These are phyloP conservation scores for Tipula vernalis DNA, from an alignment of 2,888 invertebrate species.

Conservation along the genomic window DNA sequence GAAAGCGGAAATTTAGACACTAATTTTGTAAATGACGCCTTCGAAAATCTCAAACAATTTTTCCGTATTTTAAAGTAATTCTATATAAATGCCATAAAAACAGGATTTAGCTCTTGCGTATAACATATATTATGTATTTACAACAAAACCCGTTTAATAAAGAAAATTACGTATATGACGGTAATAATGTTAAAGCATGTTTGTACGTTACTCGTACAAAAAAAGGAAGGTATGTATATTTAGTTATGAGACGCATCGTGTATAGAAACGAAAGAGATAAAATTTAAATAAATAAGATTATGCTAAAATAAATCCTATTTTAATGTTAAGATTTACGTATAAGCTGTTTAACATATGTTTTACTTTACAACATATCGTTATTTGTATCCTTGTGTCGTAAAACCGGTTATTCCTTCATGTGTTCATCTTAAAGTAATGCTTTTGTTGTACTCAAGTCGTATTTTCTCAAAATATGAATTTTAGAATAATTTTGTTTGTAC, in stretches of 20 bases:
- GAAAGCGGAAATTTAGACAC: not conserved
- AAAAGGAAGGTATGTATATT: not conserved
- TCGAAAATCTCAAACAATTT: not conserved
- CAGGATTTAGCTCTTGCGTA: not conserved
- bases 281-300: not conserved
- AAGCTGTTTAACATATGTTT: not conserved
- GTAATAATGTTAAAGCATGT: not conserved
- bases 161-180: not conserved
- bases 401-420: not conserved
- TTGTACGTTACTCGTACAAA: not conserved
- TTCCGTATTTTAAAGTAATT: not conserved
- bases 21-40: not conserved
- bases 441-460: not conserved
- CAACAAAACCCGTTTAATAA: not conserved
- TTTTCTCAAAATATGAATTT: not conserved
- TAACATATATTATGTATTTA: not conserved
- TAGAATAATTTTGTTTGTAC: not conserved
- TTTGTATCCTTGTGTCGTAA: not conserved
- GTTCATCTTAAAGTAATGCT: not conserved
- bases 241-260: not conserved
- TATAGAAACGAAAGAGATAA: not conserved
- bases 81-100: not conserved
- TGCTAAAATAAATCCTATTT: conserved; percentile 4
- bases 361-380: not conserved
- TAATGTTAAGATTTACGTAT: conserved; percentile 4